A percentile compares a stretch with the other conserved stretches of the same genome.
These are phyloP conservation scores for Asteroscopus sphinx DNA, from an alignment of 2,888 invertebrate species.

Conservation along the genomic window DNA sequence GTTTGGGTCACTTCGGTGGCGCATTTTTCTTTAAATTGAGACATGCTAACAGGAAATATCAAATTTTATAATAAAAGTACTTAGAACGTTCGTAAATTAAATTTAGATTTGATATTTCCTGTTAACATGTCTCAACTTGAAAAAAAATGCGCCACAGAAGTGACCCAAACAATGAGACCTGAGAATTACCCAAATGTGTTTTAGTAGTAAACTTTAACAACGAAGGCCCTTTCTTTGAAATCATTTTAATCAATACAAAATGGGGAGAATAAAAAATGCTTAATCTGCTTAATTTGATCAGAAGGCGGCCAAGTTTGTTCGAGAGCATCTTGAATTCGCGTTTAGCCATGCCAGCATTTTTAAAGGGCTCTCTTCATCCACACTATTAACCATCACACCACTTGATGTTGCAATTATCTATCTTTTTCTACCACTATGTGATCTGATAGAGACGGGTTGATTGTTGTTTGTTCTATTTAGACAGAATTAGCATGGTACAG, in stretches of 20 bases:
- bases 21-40: too few species aligned
- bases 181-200: too few species aligned
- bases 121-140: too few species aligned
- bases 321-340: slow-evolving; percentile 73
- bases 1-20: too few species aligned
- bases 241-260: slow-evolving; percentile 10
- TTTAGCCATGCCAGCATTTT: slow-evolving; percentile 77
- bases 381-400: slow-evolving; percentile 67
- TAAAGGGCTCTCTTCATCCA: slow-evolving; percentile 74
- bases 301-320: slow-evolving; percentile 85
- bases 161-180: too few species aligned
- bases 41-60: too few species aligned
- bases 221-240: background rate
- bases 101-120: too few species aligned
- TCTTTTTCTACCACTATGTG: slow-evolving; percentile 78
- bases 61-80: too few species aligned
- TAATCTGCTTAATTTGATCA: slow-evolving; percentile 77
- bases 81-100: too few species aligned
- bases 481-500: slow-evolving; percentile 66
- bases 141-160: too few species aligned
- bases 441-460: slow-evolving; percentile 77
- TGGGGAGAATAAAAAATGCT: slow-evolving; percentile 64
- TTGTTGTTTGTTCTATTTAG: slow-evolving; percentile 70
- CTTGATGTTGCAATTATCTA: slow-evolving; percentile 68
- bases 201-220: too few species aligned